These are phyloP conservation scores for Neodiprion fabricii DNA, from an alignment of 1,140 invertebrate species.

Conservation along the genomic window DNA sequence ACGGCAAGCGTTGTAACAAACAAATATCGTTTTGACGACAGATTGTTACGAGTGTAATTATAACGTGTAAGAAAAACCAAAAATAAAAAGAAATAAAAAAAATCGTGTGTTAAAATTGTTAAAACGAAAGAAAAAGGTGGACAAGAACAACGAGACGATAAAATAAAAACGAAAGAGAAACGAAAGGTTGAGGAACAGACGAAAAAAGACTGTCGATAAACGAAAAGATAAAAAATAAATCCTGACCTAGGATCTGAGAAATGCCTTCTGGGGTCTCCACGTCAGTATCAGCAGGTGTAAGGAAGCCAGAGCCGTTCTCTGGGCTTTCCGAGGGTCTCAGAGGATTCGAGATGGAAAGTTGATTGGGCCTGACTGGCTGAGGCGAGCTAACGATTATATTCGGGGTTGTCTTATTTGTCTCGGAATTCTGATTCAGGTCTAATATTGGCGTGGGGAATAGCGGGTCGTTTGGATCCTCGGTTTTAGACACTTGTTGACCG, in stretches of 20 bases:
- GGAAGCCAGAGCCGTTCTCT: neutral
- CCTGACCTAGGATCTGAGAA: conserved; percentile 7
- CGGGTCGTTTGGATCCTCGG: conserved; percentile 25
- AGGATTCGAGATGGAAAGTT: conserved; percentile 49
- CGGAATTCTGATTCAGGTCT: conserved; percentile 34
- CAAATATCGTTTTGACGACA: too few species aligned
- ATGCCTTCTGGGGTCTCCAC: conserved; percentile 11
- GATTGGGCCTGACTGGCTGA: conserved; percentile 47
- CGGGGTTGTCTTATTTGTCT: conserved; percentile 31
- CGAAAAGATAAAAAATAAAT: neutral
- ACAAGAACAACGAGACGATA: neutral
- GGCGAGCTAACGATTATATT: conserved; percentile 44
- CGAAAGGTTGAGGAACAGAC: conserved; percentile 6
- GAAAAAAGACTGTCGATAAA: neutral
- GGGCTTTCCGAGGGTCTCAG: conserved; percentile 33
- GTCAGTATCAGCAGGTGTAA: neutral
- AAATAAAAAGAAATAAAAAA: neutral
- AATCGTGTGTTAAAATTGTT: conserved; percentile 14
- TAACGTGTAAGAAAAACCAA: neutral
- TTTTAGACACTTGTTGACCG: conserved; percentile 9
- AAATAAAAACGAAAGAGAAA: conserved; percentile 13
- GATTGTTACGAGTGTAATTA: too few species aligned
- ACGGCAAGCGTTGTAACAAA: too few species aligned
- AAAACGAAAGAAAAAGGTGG: neutral
- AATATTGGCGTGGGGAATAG: conserved; percentile 27